Base-by-base conservation (phyloP, 2,113 vertebrate species). In the Macroglossus sobrinus region DNA sequence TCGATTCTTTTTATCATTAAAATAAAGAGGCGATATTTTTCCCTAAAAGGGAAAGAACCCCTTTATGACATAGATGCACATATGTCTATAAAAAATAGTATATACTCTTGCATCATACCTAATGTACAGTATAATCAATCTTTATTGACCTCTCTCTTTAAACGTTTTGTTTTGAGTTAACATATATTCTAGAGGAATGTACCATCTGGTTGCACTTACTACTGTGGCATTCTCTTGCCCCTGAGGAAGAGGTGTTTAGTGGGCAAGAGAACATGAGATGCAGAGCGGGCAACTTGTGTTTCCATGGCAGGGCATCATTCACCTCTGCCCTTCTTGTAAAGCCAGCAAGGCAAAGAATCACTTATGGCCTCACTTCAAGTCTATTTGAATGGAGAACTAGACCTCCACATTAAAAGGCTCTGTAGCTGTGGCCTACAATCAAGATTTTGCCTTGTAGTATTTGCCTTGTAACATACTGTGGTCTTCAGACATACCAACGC, bases 11-110 rank as follows among this genome's bases (percentile, higher is more conserved):
- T 91, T 64, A 43, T 85, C 66, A 72, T 50, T 95, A 84, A 75
- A 91, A 89, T 50, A 63, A 87, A 78, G 69, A 91, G 78, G 76
- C 28, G 8, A 14, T 82, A 47, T 63, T 94, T 84, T 87, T 91
- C 88, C 79, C 28, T 74, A 59, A 43, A 82, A 79, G 14, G 28
- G n/a, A 55, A 72, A 90, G 28, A 86, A 75, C 7, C 10, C 8
- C 13, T 95, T 3, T 63, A 21, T 43, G 40, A 78, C n/a, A 71
- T 7, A 45, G 40, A 68, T 40, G 40, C 50, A 88, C 40, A 19
- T 18, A 15, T 69, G n/a, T 63, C 11, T 85, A 68, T 69, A 40
- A 68, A 68, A 92, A 88, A 21, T 1, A 57, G 9, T 26, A 38
- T 26, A 71, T 19, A 92, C 15, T 40, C 40, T 74, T n/a, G 38